Base-by-base conservation (phyloP, 2,113 vertebrate species). In the Desmodus rotundus region DNA sequence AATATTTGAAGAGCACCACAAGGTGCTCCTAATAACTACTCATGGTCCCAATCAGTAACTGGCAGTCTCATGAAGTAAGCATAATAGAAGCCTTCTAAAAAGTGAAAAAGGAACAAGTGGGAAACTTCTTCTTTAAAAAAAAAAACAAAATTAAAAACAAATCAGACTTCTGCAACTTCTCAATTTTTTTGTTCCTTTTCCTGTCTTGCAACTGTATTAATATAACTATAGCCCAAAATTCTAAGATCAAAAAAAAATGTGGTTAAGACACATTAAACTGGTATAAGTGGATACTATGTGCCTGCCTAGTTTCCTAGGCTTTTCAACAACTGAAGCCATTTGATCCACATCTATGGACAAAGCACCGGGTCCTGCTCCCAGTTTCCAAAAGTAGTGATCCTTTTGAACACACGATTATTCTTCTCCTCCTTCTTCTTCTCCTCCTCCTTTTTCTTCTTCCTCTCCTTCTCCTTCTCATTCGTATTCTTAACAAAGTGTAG, bases 181-280 rank as follows among this genome's bases (percentile, higher is more conserved):
- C 38, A 31, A 3, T 70, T 91, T 86, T 93, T 68, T 72, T 52
- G 1, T 38, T 97, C 77, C 45, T 68, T 94, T 96, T 95, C 13
- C 54, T 90, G 28, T 90, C 17, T 89, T 87, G 17, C 33, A 91
- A 82, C 11, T 24, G 74, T 92, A 78, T 38, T 86, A 58, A 52
- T 58, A 76, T 33, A 90, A 54, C 41, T 58, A 47, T 36, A 76
- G 26, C 8, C 65, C 92, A 72, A 70, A 43, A 81, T 67, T 81
- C 36, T 47, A 81, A 81, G 45, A 28, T n/a, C n/a, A n/a, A n/a
- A n/a, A n/a, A 3, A 43, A 20, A 43, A 24, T 87, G 43, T 11
- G 50, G 4, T 86, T 87, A 33, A 65, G 87, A 47, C 38, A 65
- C 63, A 26, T 82, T 86, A 56, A 89, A 52, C 8, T 50, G 19